Base-by-base conservation (phyloP, 2,797 vertebrate genomes). In the Mormyrops boulengeri region DNA sequence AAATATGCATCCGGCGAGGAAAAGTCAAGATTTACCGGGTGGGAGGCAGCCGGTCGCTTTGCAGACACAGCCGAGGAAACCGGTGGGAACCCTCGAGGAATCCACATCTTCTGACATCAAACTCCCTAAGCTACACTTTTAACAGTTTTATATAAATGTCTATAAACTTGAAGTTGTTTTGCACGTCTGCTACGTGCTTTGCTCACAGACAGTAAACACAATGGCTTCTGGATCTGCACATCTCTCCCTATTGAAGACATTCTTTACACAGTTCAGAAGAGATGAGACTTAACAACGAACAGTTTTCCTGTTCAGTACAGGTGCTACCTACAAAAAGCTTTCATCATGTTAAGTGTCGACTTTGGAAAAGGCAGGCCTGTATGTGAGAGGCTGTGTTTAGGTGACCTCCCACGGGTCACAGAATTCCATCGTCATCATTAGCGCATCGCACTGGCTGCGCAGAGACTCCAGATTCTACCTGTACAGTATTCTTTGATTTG, bases 1-100 rank as follows among this genome's bases (percentile, higher is more conserved):
- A 9, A 96, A 96, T 91, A 93, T 91, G n/a, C 92, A 1, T 26
- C 22, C 55, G 50, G 52, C 0, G 9, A 3, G 9, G 14, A 90
- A 84, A 88, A 2, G 5, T 4, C 3, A 9, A n/a, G 41, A 93
- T 0, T 93, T 91, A 22, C 90, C 87, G 4, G 88, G 90, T 0
- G 44, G 34, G 30, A 52, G 0, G n/a, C 22, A 19, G 0, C 44
- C 0, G 4, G 53, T 80, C 41, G 57, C 60, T 7, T 91, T 91
- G 50, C 94, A 93, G 89, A 0, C 0, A 1, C 22, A 88, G 0
- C 55, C 91, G 3, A 90, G 87, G 3, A 88, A 90, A 17, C 49
- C 91, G 90, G 73, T 87, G 44, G 50, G 30, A 55, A 73, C 91
- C 85, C 92, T 88, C 0, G 92, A 57, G 73, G 44, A 90, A 0